phyloP scores from a whole-genome alignment of 1,140 invertebrate species.

The Bombus pyrosoma region DNA sequence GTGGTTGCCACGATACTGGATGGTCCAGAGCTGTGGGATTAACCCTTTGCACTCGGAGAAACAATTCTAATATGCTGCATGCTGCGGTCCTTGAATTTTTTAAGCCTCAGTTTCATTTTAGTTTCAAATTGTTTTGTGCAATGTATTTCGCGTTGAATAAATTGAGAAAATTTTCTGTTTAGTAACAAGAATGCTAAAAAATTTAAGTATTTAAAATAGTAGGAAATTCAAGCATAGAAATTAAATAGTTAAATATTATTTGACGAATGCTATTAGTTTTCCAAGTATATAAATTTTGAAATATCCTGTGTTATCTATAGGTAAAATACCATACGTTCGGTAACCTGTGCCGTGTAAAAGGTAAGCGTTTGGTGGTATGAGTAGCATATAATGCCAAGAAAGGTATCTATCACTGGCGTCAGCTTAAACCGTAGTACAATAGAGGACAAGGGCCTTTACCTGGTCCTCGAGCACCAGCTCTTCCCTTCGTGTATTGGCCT shows the following conservation, averaged over 20 bases:
- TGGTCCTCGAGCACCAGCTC: conserved; percentile 69
- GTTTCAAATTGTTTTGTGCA: too few species aligned
- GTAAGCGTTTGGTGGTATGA: conserved; percentile 3
- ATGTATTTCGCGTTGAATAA: too few species aligned
- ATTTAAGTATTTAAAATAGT: too few species aligned
- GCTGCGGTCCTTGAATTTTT: too few species aligned
- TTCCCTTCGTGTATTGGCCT: conserved; percentile 53
- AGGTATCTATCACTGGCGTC: conserved; percentile 75
- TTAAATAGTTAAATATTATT: background rate
- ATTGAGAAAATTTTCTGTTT: too few species aligned
- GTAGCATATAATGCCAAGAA: conserved; percentile 58
- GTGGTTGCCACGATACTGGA: conserved; percentile 9
- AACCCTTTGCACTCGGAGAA: too few species aligned
- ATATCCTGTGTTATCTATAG: background rate
- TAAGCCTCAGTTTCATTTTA: too few species aligned
- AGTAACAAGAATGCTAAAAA: too few species aligned
- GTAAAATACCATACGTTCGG: conserved; percentile 42
- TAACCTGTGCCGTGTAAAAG: conserved; percentile 45
- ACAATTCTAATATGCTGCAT: too few species aligned
- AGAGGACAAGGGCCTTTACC: conserved; percentile 73
- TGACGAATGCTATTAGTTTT: background rate
- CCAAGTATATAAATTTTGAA: background rate
- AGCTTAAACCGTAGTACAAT: conserved; percentile 73
- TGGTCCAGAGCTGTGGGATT: background rate
- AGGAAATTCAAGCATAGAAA: too few species aligned